phyloP scores from a whole-genome alignment of 1,140 invertebrate species.

The Drosophila obscura region DNA sequence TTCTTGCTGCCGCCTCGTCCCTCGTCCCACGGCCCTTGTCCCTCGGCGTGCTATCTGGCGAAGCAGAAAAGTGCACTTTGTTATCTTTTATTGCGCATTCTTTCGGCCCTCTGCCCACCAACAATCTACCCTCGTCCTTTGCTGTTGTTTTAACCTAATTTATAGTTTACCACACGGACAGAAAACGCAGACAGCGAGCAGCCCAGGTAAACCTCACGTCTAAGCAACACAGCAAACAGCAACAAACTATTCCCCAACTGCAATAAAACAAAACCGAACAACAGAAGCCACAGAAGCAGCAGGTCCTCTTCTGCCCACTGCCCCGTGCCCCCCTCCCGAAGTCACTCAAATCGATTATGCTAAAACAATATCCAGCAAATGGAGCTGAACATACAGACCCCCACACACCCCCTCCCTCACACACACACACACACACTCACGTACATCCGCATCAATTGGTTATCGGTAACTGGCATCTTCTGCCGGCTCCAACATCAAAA shows the following conservation, averaged over 20 bases:
- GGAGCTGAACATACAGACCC: constrained; percentile 34
- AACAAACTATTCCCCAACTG: constrained; percentile 70
- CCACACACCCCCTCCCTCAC: too few relatives aligned
- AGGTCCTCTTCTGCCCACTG: constrained; percentile 1
- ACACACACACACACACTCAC: constrained; percentile 25
- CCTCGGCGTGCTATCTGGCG: constrained; percentile 58
- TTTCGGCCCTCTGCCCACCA: constrained; percentile 32
- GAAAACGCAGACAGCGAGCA: constrained; percentile 12
- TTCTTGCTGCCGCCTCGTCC: constrained; percentile 27
- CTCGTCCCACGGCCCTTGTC: not conserved
- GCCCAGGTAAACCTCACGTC: constrained; percentile 68
- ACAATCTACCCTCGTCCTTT: constrained; percentile 23
- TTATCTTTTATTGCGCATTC: constrained; percentile 82
- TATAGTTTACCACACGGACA: constrained; percentile 71
- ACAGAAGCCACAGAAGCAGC: constrained; percentile 28
- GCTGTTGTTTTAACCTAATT: constrained; percentile 80
- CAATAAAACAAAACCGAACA: constrained; percentile 76
- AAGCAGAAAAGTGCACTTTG: constrained; percentile 79
- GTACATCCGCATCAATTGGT: constrained; percentile 37
- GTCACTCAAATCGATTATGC: constrained; percentile 82
- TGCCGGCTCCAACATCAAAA: constrained; percentile 48
- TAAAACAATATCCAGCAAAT: constrained; percentile 82
- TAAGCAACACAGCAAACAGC: constrained; percentile 27
- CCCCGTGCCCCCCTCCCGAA: constrained; percentile 25
- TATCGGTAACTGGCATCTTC: constrained; percentile 58